phyloP scores from a whole-genome alignment of 1,140 invertebrate species.

The Glossosoma conforme region DNA sequence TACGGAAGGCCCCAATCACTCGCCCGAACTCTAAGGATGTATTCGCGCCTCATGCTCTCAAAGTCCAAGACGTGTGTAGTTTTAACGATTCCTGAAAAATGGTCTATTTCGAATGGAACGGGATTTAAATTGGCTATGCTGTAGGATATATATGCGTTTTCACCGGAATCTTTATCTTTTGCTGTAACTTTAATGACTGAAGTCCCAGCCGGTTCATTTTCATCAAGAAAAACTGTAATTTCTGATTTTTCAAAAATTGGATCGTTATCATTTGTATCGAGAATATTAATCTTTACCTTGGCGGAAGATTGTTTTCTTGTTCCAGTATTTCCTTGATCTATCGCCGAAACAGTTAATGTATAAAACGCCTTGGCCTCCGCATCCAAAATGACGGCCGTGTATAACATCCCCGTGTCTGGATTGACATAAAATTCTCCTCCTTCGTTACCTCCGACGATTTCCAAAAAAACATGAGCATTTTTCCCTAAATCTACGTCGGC shows the following conservation, averaged over 20 bases:
- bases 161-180: conserved; percentile 76
- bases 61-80: conserved; percentile 77
- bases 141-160: conserved; percentile 90
- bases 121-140: conserved; percentile 76
- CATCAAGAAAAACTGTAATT: conserved; percentile 61
- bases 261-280: conserved; percentile 84
- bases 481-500: conserved; percentile 70
- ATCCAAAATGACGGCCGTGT: conserved; percentile 75
- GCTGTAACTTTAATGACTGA: conserved; percentile 73
- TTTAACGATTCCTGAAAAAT: conserved; percentile 78
- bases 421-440: conserved; percentile 77
- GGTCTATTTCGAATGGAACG: conserved; percentile 88
- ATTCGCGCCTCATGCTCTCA: conserved; percentile 74
- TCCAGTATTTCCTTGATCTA: conserved; percentile 74
- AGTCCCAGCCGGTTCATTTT: conserved; percentile 77
- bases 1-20: conserved; percentile 88
- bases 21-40: conserved; percentile 69
- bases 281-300: conserved; percentile 72
- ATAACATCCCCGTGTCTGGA: conserved; percentile 76
- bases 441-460: conserved; percentile 82
- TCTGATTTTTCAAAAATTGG: conserved; percentile 68
- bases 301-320: conserved; percentile 73
- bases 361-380: conserved; percentile 79
- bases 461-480: conserved; percentile 71
- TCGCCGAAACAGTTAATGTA: conserved; percentile 77